Conservation (phyloP, 2,113 vertebrate species). For the Lamprotornis superbus region DNA sequence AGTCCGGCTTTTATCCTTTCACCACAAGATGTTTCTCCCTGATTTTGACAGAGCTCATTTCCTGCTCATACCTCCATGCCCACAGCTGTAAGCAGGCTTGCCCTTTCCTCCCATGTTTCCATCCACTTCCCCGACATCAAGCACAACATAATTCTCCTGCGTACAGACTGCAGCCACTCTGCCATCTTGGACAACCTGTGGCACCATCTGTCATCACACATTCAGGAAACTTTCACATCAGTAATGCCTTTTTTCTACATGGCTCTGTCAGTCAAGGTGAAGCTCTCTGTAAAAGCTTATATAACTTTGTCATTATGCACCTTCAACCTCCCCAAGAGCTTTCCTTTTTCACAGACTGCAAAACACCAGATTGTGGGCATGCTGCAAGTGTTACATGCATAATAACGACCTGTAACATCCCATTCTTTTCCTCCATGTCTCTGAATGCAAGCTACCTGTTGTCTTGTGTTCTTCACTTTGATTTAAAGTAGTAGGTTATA, state of each 20-base stretch:
- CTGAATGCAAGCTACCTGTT: neutral
- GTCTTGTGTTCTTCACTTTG: neutral
- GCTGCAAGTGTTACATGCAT: neutral
- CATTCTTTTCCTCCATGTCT: neutral
- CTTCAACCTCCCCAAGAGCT: neutral
- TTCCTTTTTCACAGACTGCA: neutral
- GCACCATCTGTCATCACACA: neutral
- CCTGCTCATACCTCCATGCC: neutral
- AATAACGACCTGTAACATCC: neutral
- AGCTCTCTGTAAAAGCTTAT: neutral
- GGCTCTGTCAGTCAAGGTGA: neutral
- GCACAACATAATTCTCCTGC: neutral
- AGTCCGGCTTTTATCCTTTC: neutral
- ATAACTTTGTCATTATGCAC: neutral
- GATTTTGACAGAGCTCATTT: neutral
- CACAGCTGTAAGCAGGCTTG: neutral
- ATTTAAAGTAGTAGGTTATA: neutral
- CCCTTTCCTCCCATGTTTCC: neutral
- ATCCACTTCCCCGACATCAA: neutral
- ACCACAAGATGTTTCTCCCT: neutral
- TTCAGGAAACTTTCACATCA: neutral
- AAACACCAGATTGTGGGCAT: neutral
- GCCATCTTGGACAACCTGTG: neutral
- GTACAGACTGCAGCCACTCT: accelerated
- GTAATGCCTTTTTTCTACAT: neutral